Conservation (phyloP, 2,113 vertebrate genomes). For the Aythya baeri region DNA sequence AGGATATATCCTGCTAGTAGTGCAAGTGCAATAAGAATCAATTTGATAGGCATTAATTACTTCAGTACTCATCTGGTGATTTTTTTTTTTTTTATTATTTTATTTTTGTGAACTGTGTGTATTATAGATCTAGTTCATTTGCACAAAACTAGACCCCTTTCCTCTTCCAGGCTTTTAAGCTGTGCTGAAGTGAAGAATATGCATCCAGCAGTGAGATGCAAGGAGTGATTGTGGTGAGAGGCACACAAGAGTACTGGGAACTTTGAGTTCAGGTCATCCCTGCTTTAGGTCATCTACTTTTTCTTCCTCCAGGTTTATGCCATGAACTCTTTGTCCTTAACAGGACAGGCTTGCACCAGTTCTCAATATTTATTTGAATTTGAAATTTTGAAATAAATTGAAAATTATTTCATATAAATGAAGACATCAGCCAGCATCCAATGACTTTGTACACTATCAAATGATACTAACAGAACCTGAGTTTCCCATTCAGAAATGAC, state of each 20-base stretch:
- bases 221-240: not conserved
- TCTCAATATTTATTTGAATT: not conserved
- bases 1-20: not conserved
- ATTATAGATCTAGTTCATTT: not conserved
- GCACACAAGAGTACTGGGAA: accelerated
- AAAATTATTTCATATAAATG: not conserved
- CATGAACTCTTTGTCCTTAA: not conserved
- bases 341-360: not conserved
- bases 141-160: not conserved
- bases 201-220: not conserved
- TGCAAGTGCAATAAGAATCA: not conserved
- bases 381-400: not conserved
- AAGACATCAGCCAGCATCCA: slow-evolving; percentile 11
- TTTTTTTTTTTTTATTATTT: not conserved
- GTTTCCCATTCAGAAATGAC: slow-evolving; percentile 14
- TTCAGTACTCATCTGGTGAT: not conserved
- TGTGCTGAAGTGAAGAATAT: not conserved
- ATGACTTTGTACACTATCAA: not conserved
- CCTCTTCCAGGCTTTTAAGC: not conserved
- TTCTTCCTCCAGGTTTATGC: not conserved
- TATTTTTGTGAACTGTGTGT: not conserved
- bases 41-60: slow-evolving; percentile 18
- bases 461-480: not conserved
- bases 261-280: not conserved
- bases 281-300: not conserved